Percentiles rank a stretch among this genome's conserved stretches.
These are phyloP conservation scores for Drosophila oshimai DNA, from an alignment of 1,140 invertebrate species.

Conservation along the genomic window DNA sequence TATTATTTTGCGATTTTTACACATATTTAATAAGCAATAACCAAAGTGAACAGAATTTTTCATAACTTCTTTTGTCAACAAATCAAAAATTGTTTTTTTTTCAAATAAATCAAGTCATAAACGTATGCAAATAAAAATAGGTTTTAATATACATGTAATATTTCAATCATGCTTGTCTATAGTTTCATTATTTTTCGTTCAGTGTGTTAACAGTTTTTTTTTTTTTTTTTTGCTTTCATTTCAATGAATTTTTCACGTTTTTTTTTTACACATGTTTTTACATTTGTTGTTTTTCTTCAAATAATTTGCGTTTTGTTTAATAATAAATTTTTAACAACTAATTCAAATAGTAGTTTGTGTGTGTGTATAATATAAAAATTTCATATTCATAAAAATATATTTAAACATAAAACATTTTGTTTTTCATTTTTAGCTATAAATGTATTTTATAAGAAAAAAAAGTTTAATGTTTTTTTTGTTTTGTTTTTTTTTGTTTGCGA, in stretches of 20 bases:
- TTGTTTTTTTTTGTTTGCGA: slow-evolving; percentile 52
- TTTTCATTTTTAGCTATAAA: slow-evolving; percentile 26
- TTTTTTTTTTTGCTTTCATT: slow-evolving; percentile 10
- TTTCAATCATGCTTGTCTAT: slow-evolving; percentile 29
- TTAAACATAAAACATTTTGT: slow-evolving; percentile 30
- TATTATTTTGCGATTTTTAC: slow-evolving; percentile 24
- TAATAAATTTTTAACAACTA: slow-evolving; percentile 39
- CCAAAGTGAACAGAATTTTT: slow-evolving; percentile 24
- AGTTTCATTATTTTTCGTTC: slow-evolving; percentile 16
- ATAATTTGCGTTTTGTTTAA: slow-evolving; percentile 22
- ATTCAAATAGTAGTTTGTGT: slow-evolving; percentile 42
- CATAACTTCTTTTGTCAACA: not conserved
- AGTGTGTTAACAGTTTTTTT: slow-evolving; percentile 25
- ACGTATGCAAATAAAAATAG: slow-evolving; percentile 4
- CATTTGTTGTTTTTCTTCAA: slow-evolving; percentile 20
- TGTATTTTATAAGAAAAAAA: slow-evolving; percentile 47
- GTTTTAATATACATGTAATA: slow-evolving; percentile 25
- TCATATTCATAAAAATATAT: slow-evolving; percentile 44
- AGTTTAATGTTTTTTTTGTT: slow-evolving; percentile 24
- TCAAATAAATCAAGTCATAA: slow-evolving; percentile 18
- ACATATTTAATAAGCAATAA: slow-evolving; percentile 32
- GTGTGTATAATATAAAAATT: slow-evolving; percentile 42
- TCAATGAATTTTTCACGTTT: slow-evolving; percentile 18
- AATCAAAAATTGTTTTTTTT: slow-evolving; percentile 10
- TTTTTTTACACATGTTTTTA: slow-evolving; percentile 20